Evolutionary conservation across 2,888 invertebrate species (phyloP), one percentile per base, ranked within the genome.

Genomic region (Eupeodes luniger): DNA sequence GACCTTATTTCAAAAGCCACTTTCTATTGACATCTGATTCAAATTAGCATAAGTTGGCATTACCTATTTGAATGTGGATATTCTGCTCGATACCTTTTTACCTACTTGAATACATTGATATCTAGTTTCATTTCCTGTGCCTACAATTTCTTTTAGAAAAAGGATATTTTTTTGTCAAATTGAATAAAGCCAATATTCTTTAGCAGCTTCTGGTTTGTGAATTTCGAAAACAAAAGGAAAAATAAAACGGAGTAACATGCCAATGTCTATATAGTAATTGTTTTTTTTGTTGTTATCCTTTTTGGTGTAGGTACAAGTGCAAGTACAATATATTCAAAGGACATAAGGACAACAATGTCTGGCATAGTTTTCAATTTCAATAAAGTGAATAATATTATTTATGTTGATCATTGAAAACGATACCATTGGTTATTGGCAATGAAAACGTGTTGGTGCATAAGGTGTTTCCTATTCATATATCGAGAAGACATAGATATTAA

Each of bases 361-460:
- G 70, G 78, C 82, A 86, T 78, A 79, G 82, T 86, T 86, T 86
- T 82, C 82, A 86, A 86, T 86, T 86, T 86, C 86, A 86, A 86
- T 86, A 86, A 27, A 86, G 78, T 86, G 86, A 82, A 82, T 82
- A 86, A 82, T 82, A 79, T 72, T 72, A 72, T 86, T 86, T 82
- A 86, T 69, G 78, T 78, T 72, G 27, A 72, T 72, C 72, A 72
- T 81, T 82, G 69, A 70, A 55, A 69, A 79, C 19, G 70, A 74
- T 74, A 82, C 59, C 11, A 51, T 19, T 57, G 44, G 78, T 86
- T 64, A 74, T 85, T 82, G 74, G 57, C 78, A 78, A 62, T 27
- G 34, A 40, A 51, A 57, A 36, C 61, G 55, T 70, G 47, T 61
- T 53, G 74, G 27, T 47, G 44, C 36, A 67, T 51, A 67, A 67